These are phyloP conservation scores for Adelges cooleyi DNA, from an alignment of 1,140 invertebrate genomes.

Conservation along the genomic window DNA sequence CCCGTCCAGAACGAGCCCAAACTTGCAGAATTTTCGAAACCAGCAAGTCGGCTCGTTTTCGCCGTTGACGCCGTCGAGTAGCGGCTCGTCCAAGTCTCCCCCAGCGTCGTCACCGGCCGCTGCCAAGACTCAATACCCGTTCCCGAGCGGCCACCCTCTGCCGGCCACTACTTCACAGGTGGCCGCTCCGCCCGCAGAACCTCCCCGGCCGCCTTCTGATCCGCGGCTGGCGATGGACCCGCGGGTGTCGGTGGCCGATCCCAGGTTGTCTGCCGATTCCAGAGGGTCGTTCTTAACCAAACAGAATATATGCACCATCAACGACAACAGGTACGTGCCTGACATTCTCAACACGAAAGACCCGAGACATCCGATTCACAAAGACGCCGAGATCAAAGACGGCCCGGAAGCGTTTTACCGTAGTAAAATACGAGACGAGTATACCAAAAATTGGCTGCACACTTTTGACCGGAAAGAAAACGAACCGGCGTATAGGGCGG, in stretches of 20 bases:
- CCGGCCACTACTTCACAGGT: background rate
- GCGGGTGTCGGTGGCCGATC: background rate
- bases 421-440: conserved; percentile 21
- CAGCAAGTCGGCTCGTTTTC: conserved; percentile 32
- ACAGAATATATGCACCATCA: conserved; percentile 24
- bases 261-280: conserved; percentile 19
- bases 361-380: conserved; percentile 23
- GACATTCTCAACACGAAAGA: conserved; percentile 21
- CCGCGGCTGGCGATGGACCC: conserved; percentile 3
- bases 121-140: conserved; percentile 66
- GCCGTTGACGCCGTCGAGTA: conserved; percentile 31
- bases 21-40: conserved; percentile 30
- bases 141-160: conserved; percentile 58
- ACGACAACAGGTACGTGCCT: conserved; percentile 20
- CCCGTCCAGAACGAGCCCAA: conserved; percentile 32
- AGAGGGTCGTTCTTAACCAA: conserved; percentile 22
- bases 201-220: background rate
- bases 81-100: conserved; percentile 30
- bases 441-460: conserved; percentile 22
- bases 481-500: conserved; percentile 1
- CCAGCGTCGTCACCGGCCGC: conserved; percentile 30
- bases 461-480: conserved; percentile 20
- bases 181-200: conserved; percentile 3
- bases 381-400: conserved; percentile 23
- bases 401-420: conserved; percentile 24